Base-by-base conservation (phyloP, 2,888 invertebrate genomes). In the Platerodrilus igneus region DNA sequence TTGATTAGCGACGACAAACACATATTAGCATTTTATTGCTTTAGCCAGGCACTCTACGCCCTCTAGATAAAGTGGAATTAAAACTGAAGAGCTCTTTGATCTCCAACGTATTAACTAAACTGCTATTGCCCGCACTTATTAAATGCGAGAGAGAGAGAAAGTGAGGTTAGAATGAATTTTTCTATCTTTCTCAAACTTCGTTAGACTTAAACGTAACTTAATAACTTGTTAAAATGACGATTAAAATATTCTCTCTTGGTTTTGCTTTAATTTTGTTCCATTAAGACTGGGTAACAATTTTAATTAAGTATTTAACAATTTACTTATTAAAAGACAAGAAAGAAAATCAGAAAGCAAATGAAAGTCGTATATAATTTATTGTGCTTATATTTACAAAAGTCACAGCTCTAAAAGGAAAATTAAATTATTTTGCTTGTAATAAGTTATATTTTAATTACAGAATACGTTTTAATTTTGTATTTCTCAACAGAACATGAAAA, bases 1-100 rank as follows among this genome's bases (percentile, higher is more conserved):
- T 58, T 76, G 77, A 76, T 77, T 77, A 78, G 71, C 73, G 71
- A 74, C 71, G 70, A 75, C 77, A 77, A 78, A 78, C 77, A 78
- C 71, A 68, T 74, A 79, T 79, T 79, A 78, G 73, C 78, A 79
- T 79, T 79, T 78, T 79, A 79, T 79, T 79, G 77, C 68, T 66
- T 68, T 62, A 64, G 69, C 69, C 63, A 59, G 58, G 58, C 63
- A 61, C 65, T 65, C 62, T 63, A 65, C 66, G 66, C 69, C 71
- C 71, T 68, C 64, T 66, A 69, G 71, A 71, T 72, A 72, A 72
- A 73, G 70, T 72, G 70, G 72, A 72, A 73, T 73, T 73, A 72
- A 73, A 72, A 72, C 67, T 66, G 68, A 66, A 67, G 67, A 59
- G 69, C 66, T 61, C 73, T 73, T 73, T 73, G 72, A 73, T 72